Evolutionary conservation across 2,888 invertebrate species (phyloP).

Genomic region (Tolmerus cingulatus): DNA sequence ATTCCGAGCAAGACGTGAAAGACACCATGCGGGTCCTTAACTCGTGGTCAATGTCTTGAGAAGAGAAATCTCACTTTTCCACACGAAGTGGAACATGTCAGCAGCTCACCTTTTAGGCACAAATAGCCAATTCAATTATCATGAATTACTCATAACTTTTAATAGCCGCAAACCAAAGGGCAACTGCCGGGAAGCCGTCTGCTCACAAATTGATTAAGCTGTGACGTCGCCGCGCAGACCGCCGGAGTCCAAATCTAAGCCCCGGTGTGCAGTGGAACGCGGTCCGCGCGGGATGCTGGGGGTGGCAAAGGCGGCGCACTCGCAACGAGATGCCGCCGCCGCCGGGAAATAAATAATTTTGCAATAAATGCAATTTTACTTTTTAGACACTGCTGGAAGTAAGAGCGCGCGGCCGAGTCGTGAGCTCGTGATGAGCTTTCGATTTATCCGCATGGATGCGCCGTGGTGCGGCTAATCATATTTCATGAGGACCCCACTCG

Average conservation of each 20-base stretch:
- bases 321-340: not conserved
- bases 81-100: not conserved
- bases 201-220: not conserved
- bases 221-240: not conserved
- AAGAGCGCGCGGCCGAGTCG: not conserved
- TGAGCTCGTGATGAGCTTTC: not conserved
- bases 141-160: not conserved
- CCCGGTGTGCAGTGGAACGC: not conserved
- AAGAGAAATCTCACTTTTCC: not conserved
- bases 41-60: not conserved
- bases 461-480: not conserved
- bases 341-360: not conserved
- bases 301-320: not conserved
- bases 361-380: not conserved
- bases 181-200: not conserved
- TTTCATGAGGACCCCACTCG: not conserved
- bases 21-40: not conserved
- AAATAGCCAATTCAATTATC: not conserved
- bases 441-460: not conserved
- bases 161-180: not conserved
- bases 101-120: not conserved
- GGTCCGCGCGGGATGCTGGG: not conserved
- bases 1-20: not conserved
- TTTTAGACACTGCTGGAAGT: not conserved
- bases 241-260: not conserved